phyloP scores from a whole-genome alignment of 2,888 invertebrate species.

The Pristionchus fissidentatus region DNA sequence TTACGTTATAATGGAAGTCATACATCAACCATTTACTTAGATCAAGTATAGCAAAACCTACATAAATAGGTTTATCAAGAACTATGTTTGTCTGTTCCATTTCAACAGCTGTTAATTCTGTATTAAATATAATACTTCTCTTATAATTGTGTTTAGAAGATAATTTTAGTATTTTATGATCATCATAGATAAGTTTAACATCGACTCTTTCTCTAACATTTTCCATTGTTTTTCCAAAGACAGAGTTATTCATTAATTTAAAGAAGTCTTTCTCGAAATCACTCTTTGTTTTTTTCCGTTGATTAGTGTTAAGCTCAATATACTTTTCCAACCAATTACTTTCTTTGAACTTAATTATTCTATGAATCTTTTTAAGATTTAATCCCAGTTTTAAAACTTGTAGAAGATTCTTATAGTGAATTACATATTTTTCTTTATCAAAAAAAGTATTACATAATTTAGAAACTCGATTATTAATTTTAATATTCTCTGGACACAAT shows the following conservation, averaged over 20 bases:
- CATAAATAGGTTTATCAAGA: slow-evolving; percentile 55
- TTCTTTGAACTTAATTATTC: slow-evolving; percentile 65
- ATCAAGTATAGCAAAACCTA: slow-evolving; percentile 59
- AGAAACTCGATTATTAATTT: slow-evolving; percentile 52
- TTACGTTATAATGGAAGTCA: slow-evolving; percentile 63
- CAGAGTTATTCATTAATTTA: slow-evolving; percentile 76
- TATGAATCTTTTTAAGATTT: slow-evolving; percentile 65
- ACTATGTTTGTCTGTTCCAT: slow-evolving; percentile 53
- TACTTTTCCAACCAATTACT: slow-evolving; percentile 54
- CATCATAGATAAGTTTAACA: slow-evolving; percentile 66
- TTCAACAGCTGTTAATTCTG: slow-evolving; percentile 50
- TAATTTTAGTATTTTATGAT: slow-evolving; percentile 53
- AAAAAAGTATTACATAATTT: slow-evolving; percentile 63
- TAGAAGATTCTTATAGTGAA: slow-evolving; percentile 60
- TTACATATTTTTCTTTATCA: slow-evolving; percentile 64
- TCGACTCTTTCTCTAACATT: slow-evolving; percentile 76
- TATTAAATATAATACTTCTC: slow-evolving; percentile 54
- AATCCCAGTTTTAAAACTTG: slow-evolving; percentile 58
- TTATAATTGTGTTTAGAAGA: slow-evolving; percentile 56
- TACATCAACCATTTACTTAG: too few relatives aligned
- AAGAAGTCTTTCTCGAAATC: slow-evolving; percentile 77
- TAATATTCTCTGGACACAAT: slow-evolving; percentile 62
- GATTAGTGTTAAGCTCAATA: slow-evolving; percentile 62
- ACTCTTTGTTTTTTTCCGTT: slow-evolving; percentile 65
- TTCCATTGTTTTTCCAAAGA: too few relatives aligned